phyloP scores from a whole-genome alignment of 2,113 vertebrate species.

The Passer montanus region DNA sequence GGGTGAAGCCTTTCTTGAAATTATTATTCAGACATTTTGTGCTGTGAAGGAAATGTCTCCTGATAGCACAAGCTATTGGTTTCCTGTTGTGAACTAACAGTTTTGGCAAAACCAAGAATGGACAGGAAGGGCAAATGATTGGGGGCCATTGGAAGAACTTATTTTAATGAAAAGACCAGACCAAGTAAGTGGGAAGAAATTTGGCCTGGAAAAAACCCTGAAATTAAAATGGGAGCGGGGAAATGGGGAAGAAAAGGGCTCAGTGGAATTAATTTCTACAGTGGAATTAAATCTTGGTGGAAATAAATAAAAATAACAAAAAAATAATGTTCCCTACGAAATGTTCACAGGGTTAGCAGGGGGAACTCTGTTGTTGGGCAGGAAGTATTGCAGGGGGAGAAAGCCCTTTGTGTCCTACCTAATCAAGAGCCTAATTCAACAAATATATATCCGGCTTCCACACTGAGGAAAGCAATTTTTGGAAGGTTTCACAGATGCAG shows the following conservation, averaged over 20 bases:
- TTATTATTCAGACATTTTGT: conserved; percentile 85
- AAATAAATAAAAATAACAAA: background rate
- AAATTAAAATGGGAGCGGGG: background rate
- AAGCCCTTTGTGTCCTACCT: conserved; percentile 31
- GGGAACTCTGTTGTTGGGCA: background rate
- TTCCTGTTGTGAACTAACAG: conserved; percentile 91
- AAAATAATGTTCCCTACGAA: background rate
- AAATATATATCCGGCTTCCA: conserved; percentile 52
- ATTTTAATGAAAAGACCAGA: conserved; percentile 44
- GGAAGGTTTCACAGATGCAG: background rate
- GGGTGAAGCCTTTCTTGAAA: conserved; percentile 85
- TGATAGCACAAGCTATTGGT: conserved; percentile 86
- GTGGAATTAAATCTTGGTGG: background rate
- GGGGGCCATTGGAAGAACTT: conserved; percentile 62
- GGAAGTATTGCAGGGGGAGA: background rate
- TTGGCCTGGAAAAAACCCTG: background rate
- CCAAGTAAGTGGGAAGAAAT: background rate
- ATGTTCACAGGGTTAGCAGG: background rate
- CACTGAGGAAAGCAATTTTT: conserved; percentile 44
- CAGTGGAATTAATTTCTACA: background rate
- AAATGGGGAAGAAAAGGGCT: background rate
- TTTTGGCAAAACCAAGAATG: conserved; percentile 70
- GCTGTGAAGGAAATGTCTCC: conserved; percentile 89
- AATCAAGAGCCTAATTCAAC: conserved; percentile 58
- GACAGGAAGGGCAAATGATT: conserved; percentile 69